Conservation (phyloP, 2,113 vertebrate genomes). For the Phainopepla nitens region DNA sequence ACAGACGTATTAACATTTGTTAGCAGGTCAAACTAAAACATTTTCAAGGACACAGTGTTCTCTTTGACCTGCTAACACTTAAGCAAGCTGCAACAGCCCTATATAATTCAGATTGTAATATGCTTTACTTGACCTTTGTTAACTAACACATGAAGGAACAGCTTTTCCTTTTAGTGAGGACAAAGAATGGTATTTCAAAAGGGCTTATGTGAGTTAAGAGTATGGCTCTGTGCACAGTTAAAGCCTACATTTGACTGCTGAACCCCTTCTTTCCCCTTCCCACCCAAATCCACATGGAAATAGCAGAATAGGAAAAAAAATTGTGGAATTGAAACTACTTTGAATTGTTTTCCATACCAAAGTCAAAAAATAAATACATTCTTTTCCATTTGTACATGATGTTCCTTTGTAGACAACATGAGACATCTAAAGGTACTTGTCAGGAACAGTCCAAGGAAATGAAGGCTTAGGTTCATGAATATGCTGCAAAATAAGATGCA, state of each 20-base stretch:
- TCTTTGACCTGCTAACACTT: constrained; percentile 45
- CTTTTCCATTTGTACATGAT: background rate
- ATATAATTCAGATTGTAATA: constrained; percentile 41
- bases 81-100: constrained; percentile 16
- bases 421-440: background rate
- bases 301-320: background rate
- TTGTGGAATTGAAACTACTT: background rate
- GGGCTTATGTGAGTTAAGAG: constrained; percentile 24
- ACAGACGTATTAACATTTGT: constrained; percentile 33
- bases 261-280: background rate
- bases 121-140: constrained; percentile 61
- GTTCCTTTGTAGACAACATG: background rate
- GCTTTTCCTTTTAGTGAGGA: constrained; percentile 33
- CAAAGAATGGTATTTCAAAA: constrained; percentile 51
- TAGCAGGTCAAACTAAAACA: constrained; percentile 29
- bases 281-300: background rate
- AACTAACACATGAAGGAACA: constrained; percentile 42
- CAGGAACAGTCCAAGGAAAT: background rate
- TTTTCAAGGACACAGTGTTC: constrained; percentile 8
- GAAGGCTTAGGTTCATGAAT: background rate
- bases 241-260: constrained; percentile 4
- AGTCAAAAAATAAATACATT: background rate
- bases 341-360: background rate
- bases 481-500: background rate
- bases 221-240: background rate